A percentile compares a stretch with the other conserved stretches of the same genome.
Evolutionary conservation across 2,888 invertebrate species (phyloP).

Genomic region (Unio pictorum): DNA sequence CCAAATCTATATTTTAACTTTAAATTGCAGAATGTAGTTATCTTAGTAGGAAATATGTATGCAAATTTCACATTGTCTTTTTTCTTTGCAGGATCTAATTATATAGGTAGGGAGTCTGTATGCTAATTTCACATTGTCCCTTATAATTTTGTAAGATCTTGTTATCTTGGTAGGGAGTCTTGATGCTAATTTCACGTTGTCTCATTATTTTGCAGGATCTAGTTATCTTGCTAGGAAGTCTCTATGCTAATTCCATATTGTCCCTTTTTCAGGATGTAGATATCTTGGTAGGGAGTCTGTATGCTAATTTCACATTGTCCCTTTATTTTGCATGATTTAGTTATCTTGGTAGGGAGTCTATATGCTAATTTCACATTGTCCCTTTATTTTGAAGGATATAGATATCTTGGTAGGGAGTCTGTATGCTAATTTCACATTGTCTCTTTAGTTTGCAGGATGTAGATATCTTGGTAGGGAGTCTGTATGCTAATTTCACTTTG

Average conservation of each 20-base stretch:
- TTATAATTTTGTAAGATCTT: conserved; percentile 25
- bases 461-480: conserved; percentile 32
- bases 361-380: conserved; percentile 4
- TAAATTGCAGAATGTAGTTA: conserved; percentile 34
- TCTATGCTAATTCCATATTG: conserved; percentile 13
- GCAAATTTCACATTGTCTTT: neutral
- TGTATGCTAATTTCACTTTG: too few species aligned
- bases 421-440: conserved; percentile 6
- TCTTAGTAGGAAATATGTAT: conserved; percentile 25
- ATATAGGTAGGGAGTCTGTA: conserved; percentile 31
- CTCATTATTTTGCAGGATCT: conserved; percentile 25
- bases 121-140: neutral
- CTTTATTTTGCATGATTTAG: conserved; percentile 32
- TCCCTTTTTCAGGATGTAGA: conserved; percentile 34
- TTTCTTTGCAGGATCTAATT: conserved; percentile 33
- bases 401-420: conserved; percentile 37
- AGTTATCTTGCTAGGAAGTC: conserved; percentile 32
- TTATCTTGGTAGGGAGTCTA: conserved; percentile 32
- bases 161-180: conserved; percentile 37
- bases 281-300: conserved; percentile 31
- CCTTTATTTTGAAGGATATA: conserved; percentile 26
- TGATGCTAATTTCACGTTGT: conserved; percentile 1
- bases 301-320: conserved; percentile 1
- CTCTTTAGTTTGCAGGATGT: conserved; percentile 25
- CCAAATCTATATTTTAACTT: neutral